A percentile compares a stretch with the other conserved stretches of the same genome.
Evolutionary conservation across 1,140 invertebrate genomes (phyloP).

Genomic region (Colletes latitarsis): DNA sequence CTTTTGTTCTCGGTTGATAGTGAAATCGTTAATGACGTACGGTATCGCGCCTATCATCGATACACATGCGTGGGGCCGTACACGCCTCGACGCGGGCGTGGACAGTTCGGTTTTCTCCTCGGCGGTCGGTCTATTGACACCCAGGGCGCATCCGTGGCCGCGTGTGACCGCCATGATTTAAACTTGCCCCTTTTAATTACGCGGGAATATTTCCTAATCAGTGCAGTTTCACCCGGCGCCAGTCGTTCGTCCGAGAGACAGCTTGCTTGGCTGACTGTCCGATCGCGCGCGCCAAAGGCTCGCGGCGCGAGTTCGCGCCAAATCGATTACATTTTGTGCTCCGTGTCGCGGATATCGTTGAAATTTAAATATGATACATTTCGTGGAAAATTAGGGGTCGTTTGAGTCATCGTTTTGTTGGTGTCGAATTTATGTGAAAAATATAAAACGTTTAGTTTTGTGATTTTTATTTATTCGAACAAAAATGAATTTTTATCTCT

Average conservation of each 20-base stretch:
- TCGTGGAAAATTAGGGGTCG: neutral
- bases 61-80: slow-evolving; percentile 34
- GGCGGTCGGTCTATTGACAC: slow-evolving; percentile 60
- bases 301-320: neutral
- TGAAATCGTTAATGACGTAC: slow-evolving; percentile 59
- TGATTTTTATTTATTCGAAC: no score
- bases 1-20: slow-evolving; percentile 46
- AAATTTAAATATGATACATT: neutral
- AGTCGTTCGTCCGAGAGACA: slow-evolving; percentile 31
- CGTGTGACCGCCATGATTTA: slow-evolving; percentile 53
- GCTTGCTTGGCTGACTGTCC: slow-evolving; percentile 19
- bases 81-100: slow-evolving; percentile 37
- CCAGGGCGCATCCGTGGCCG: slow-evolving; percentile 56
- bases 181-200: slow-evolving; percentile 70
- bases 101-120: slow-evolving; percentile 64
- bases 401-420: neutral
- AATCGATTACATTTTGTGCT: no score
- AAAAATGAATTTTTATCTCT: no score
- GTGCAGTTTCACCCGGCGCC: slow-evolving; percentile 67
- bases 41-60: slow-evolving; percentile 9
- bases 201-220: slow-evolving; percentile 74
- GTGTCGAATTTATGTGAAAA: no score
- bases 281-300: slow-evolving; percentile 2
- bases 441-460: no score
- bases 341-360: no score